phyloP scores from a whole-genome alignment of 1,140 invertebrate species.

The Drosophila lowei region DNA sequence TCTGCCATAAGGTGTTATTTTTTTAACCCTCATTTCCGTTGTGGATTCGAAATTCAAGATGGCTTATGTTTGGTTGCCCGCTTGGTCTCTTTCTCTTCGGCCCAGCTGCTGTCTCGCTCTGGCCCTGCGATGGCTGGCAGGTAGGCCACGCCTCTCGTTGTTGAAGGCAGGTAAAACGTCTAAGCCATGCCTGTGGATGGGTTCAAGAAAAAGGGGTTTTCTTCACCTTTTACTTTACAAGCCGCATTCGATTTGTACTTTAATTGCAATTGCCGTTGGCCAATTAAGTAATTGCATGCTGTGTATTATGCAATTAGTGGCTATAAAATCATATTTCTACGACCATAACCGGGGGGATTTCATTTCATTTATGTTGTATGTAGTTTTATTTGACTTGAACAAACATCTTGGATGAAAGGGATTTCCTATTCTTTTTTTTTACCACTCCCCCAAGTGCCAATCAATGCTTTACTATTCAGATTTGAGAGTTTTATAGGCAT shows the following conservation, averaged over 20 bases:
- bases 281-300: slow-evolving; percentile 73
- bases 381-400: too few species aligned
- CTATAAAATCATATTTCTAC: slow-evolving; percentile 66
- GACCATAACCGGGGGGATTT: slow-evolving; percentile 27
- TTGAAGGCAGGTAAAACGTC: slow-evolving; percentile 9
- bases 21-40: slow-evolving; percentile 75
- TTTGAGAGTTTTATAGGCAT: slow-evolving; percentile 51
- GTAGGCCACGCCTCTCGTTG: too few species aligned
- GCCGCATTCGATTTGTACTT: slow-evolving; percentile 66
- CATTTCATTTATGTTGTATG: slow-evolving; percentile 29
- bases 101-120: slow-evolving; percentile 14
- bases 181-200: slow-evolving; percentile 7
- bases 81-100: too few species aligned
- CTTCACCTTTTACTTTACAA: slow-evolving; percentile 60
- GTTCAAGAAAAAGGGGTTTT: slow-evolving; percentile 13
- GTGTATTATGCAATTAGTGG: slow-evolving; percentile 75
- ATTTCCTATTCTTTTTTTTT: slow-evolving; percentile 30
- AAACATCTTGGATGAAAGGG: neutral
- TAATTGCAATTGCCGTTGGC: slow-evolving; percentile 73
- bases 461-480: slow-evolving; percentile 55
- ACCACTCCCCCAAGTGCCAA: slow-evolving; percentile 37
- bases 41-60: slow-evolving; percentile 70
- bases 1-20: neutral
- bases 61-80: slow-evolving; percentile 47
- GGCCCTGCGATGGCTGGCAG: slow-evolving; percentile 31